These are phyloP conservation scores for Sinocyclocheilus anshuiensis DNA, from an alignment of 2,113 vertebrate genomes.

Conservation along the genomic window DNA sequence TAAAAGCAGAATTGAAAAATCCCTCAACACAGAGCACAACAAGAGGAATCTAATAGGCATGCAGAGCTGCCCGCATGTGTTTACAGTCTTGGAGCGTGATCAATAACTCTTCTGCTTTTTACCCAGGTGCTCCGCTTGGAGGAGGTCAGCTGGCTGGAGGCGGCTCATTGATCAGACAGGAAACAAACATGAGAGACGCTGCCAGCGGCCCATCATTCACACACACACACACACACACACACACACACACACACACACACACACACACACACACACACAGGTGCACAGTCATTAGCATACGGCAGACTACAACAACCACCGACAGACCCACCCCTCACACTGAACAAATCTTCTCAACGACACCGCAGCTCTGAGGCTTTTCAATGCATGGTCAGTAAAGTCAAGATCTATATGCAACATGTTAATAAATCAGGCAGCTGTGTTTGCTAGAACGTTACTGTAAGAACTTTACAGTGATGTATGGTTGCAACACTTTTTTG, in stretches of 20 bases:
- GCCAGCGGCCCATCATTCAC: constrained; percentile 9
- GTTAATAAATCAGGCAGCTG: neutral
- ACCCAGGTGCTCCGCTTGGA: constrained; percentile 18
- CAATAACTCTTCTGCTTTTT: constrained; percentile 37
- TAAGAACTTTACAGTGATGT: neutral
- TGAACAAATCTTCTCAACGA: neutral
- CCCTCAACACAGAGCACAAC: constrained; percentile 37
- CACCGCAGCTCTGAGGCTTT: neutral
- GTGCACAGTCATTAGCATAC: constrained; percentile 10
- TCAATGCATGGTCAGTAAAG: neutral
- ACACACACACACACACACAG: constrained; percentile 1
- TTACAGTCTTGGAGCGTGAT: constrained; percentile 44
- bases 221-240: constrained; percentile 5
- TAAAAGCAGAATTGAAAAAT: constrained; percentile 42
- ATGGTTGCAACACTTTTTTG: neutral
- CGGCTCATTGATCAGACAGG: constrained; percentile 37
- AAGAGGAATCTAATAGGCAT: constrained; percentile 44
- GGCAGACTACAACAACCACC: neutral
- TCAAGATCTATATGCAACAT: neutral
- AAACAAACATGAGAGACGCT: constrained; percentile 45
- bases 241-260: constrained; percentile 25
- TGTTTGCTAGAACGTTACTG: too few relatives aligned
- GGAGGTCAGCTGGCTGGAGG: constrained; percentile 52
- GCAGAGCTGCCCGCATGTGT: constrained; percentile 43
- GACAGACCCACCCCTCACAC: neutral